Percentiles rank a stretch among this genome's conserved stretches.
Conservation (phyloP, 92 coral and sea anemone species). For the Parazoanthus atlanticus region DNA sequence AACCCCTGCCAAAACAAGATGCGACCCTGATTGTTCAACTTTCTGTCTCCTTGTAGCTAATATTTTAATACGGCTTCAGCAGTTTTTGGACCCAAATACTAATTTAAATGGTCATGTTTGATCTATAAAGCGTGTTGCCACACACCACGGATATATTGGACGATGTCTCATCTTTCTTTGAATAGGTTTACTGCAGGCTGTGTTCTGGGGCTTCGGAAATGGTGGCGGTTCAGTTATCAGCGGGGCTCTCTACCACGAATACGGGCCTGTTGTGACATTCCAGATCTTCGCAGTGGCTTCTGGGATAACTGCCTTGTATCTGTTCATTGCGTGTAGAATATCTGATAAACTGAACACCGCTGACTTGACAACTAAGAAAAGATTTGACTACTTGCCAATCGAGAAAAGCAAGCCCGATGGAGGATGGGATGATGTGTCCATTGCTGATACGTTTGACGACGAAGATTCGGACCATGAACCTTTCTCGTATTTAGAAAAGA, state of each 20-base stretch:
- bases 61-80: no score
- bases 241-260: constrained; percentile 58
- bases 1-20: no score
- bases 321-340: constrained; percentile 19
- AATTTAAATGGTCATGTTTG: no score
- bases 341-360: not conserved
- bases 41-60: no score
- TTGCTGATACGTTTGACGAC: constrained; percentile 6
- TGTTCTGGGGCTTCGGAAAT: constrained; percentile 80
- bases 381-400: not conserved
- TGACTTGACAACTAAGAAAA: constrained; percentile 1
- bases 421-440: not conserved
- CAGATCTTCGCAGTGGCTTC: constrained; percentile 52
- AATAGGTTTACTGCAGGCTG: constrained; percentile 66
- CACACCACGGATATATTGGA: not conserved
- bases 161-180: not conserved
- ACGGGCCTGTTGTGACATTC: constrained; percentile 57
- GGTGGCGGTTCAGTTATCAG: constrained; percentile 76
- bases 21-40: no score
- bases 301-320: constrained; percentile 25
- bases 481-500: constrained; percentile 21
- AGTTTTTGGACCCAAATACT: no score
- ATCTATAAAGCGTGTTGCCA: no score
- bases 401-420: not conserved
- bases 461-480: constrained; percentile 27